Evolutionary conservation across 2,113 vertebrate species (phyloP).

Genomic region (Misgurnus anguillicaudatus): DNA sequence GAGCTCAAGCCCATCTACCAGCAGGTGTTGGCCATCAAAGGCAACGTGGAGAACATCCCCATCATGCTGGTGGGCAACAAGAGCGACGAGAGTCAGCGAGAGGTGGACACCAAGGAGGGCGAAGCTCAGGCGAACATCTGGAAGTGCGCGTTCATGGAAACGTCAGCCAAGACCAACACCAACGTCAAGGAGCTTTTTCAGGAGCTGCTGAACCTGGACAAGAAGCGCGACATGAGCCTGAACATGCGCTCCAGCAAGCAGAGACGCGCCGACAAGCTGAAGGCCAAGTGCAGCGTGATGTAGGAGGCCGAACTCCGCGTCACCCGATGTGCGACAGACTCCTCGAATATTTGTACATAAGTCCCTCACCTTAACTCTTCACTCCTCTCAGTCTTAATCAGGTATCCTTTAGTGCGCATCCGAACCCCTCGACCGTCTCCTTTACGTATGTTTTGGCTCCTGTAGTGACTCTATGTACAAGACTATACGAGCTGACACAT

Average conservation of each 20-base stretch:
- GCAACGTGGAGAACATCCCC: slow-evolving; percentile 84
- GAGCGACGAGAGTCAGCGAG: slow-evolving; percentile 85
- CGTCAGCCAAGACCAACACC: slow-evolving; percentile 90
- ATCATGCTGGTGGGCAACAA: slow-evolving; percentile 92
- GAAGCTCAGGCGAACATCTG: slow-evolving; percentile 84
- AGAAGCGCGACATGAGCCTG: slow-evolving; percentile 83
- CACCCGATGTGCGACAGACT: slow-evolving; percentile 39
- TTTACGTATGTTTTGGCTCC: slow-evolving; percentile 41
- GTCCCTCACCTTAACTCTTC: slow-evolving; percentile 47
- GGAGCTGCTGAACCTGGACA: slow-evolving; percentile 88
- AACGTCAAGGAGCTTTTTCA: slow-evolving; percentile 91
- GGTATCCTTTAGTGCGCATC: slow-evolving; percentile 53
- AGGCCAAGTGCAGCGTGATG: slow-evolving; percentile 87
- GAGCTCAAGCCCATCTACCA: slow-evolving; percentile 87
- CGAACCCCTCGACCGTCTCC: slow-evolving; percentile 37
- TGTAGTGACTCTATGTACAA: slow-evolving; percentile 19
- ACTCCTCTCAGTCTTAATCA: slow-evolving; percentile 52
- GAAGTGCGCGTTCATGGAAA: slow-evolving; percentile 91
- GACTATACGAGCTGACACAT: slow-evolving; percentile 16
- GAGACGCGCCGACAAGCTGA: slow-evolving; percentile 85
- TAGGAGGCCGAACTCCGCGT: slow-evolving; percentile 54
- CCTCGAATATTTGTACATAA: slow-evolving; percentile 49
- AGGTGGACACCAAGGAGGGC: slow-evolving; percentile 83
- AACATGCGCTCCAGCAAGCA: slow-evolving; percentile 83
- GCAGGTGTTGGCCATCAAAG: slow-evolving; percentile 88